Base-by-base conservation (phyloP, 2,888 invertebrate genomes). In the Microplitis deprimator region DNA sequence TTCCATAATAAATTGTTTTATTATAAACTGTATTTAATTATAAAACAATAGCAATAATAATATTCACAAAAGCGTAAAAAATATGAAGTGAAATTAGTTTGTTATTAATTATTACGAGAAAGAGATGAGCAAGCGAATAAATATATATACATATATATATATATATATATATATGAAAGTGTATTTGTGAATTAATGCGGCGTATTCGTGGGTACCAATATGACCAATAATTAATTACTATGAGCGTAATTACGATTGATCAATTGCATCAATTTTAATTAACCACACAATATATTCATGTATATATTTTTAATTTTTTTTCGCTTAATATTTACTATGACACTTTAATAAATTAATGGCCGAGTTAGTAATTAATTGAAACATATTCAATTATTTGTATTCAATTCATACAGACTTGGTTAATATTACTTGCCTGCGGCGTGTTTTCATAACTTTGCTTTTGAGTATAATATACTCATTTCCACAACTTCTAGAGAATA, bases 141-240 rank as follows among this genome's bases (percentile, higher is more conserved):
- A 50, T 41, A 29, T 29, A 70, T 17, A 70, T 68, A 68, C 8
- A 64, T 38, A n/a, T 61, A 8, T 39, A 39, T 29, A 64, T 39
- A 17, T 1, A 39, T 62, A 64, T 16, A 50, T 41, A 17, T 13
- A n/a, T 39, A 7, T 59, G 10, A 20, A 69, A 20, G 5, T n/a
- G n/a, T 29, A 29, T 29, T 7, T 41, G 20, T 41, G 13, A 40
- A 60, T 64, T 64, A 40, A 40, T 72, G 41, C 17, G 64, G 64
- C 20, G 20, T 39, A 72, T 72, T 64, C 8, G 72, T 29, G 62
- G 72, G 10, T 7, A 40, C 64, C 38, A 39, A 72, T 72, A 64
- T 72, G 39, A 4, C 62, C 72, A 64, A 64, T 39, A 72, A 72
- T 72, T 72, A 72, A 62, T 72, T 62, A 64, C 41, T 17, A 39